Percentiles rank a stretch among this genome's conserved stretches.
These are phyloP conservation scores for Emberiza fucata DNA, from an alignment of 2,113 vertebrate genomes.

Conservation along the genomic window DNA sequence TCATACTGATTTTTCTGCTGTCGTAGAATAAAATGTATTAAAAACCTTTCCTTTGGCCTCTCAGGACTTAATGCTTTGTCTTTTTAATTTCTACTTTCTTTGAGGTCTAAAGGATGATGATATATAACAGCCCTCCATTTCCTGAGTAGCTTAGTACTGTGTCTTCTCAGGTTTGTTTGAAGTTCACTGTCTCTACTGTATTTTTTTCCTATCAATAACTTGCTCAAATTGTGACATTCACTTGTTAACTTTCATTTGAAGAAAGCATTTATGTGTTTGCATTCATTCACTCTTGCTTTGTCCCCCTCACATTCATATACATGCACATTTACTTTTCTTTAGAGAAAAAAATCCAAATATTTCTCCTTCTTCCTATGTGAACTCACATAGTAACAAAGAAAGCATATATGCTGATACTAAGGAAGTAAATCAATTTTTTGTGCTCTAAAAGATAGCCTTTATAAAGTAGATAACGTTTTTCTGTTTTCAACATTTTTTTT, in stretches of 20 bases:
- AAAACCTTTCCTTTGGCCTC: not conserved
- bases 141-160: not conserved
- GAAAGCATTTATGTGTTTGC: not conserved
- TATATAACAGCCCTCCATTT: not conserved
- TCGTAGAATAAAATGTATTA: not conserved
- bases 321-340: not conserved
- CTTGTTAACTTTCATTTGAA: not conserved
- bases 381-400: not conserved
- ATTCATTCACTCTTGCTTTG: not conserved
- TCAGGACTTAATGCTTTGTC: not conserved
- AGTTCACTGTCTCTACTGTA: not conserved
- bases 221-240: not conserved
- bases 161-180: not conserved
- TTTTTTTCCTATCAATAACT: not conserved
- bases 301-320: not conserved
- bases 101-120: not conserved
- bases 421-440: not conserved
- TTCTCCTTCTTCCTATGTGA: not conserved
- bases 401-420: not conserved
- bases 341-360: not conserved
- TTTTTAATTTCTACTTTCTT: not conserved
- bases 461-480: not conserved
- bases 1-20: not conserved
- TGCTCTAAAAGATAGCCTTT: not conserved
- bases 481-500: not conserved